These are phyloP conservation scores for Tetrax tetrax DNA, from an alignment of 2,113 vertebrate species.

Conservation along the genomic window DNA sequence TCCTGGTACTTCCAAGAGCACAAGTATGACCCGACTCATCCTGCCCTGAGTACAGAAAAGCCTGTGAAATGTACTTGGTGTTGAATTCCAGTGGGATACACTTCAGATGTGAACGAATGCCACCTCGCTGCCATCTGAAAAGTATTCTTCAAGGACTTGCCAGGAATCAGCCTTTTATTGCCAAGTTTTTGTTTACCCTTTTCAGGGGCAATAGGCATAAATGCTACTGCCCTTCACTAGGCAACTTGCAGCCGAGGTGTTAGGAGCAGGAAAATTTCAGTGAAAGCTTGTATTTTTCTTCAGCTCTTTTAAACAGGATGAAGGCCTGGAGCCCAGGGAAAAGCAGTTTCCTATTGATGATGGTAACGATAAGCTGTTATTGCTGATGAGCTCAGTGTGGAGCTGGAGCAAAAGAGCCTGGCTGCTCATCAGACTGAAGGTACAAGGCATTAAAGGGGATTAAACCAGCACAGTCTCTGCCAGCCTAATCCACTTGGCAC, in stretches of 20 bases:
- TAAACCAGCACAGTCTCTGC: conserved; percentile 49
- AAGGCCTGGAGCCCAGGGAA: not conserved
- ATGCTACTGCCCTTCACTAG: not conserved
- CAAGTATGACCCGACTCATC: not conserved
- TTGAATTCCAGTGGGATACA: not conserved
- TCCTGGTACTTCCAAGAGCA: not conserved
- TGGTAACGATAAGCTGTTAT: not conserved
- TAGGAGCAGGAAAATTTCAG: not conserved
- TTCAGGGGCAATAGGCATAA: not conserved
- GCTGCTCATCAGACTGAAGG: conserved; percentile 49
- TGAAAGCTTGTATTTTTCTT: not conserved
- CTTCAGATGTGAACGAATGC: not conserved
- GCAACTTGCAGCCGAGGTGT: not conserved
- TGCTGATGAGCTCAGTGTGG: conserved; percentile 24
- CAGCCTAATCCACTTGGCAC: conserved; percentile 69
- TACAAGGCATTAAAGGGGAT: conserved; percentile 58
- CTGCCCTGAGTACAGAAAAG: not conserved
- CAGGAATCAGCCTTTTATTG: not conserved
- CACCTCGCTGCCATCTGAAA: not conserved
- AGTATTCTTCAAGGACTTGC: not conserved
- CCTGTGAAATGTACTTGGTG: not conserved
- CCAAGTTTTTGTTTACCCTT: not conserved
- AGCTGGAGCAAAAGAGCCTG: not conserved
- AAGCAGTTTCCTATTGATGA: not conserved
- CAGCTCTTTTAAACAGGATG: not conserved